A percentile compares a stretch with the other conserved stretches of the same genome.
Conservation (phyloP, 2,888 invertebrate genomes). For the Lapara coniferarum region DNA sequence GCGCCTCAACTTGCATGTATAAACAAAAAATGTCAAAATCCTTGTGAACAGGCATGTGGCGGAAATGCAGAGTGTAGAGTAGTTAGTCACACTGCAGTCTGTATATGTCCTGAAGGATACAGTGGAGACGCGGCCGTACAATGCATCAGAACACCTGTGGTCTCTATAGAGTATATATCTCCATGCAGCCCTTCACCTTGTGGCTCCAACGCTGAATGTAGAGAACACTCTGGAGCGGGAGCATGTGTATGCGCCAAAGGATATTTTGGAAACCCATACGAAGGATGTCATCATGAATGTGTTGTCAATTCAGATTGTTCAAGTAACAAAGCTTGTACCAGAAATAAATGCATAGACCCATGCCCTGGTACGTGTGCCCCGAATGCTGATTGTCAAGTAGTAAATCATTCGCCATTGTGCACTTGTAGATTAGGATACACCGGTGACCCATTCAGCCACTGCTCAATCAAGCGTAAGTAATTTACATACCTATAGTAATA, state of each 20-base stretch:
- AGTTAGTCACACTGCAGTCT: slow-evolving; percentile 89
- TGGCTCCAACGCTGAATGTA: slow-evolving; percentile 86
- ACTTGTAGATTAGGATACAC: slow-evolving; percentile 86
- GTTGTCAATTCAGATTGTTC: slow-evolving; percentile 88
- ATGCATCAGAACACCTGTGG: slow-evolving; percentile 70
- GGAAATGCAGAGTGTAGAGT: slow-evolving; percentile 89
- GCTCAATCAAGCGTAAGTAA: slow-evolving; percentile 70
- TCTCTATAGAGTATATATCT: slow-evolving; percentile 61
- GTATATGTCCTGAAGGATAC: slow-evolving; percentile 87
- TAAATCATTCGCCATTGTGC: slow-evolving; percentile 88
- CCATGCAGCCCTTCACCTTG: slow-evolving; percentile 86
- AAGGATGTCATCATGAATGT: slow-evolving; percentile 90
- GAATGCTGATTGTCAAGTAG: slow-evolving; percentile 89
- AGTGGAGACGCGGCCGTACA: slow-evolving; percentile 90
- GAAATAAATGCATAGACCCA: slow-evolving; percentile 90
- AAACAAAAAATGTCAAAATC: slow-evolving; percentile 90
- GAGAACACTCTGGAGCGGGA: slow-evolving; percentile 82
- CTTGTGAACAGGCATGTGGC: slow-evolving; percentile 89
- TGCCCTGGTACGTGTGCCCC: slow-evolving; percentile 90
- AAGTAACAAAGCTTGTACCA: slow-evolving; percentile 87
- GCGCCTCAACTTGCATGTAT: slow-evolving; percentile 87
- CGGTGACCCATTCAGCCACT: slow-evolving; percentile 89
- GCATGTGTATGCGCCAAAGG: slow-evolving; percentile 88
- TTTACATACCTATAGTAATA: not conserved
- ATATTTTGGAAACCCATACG: slow-evolving; percentile 91